Evolutionary conservation across 2,888 invertebrate species (phyloP).

Genomic region (Leptothorax acervorum): DNA sequence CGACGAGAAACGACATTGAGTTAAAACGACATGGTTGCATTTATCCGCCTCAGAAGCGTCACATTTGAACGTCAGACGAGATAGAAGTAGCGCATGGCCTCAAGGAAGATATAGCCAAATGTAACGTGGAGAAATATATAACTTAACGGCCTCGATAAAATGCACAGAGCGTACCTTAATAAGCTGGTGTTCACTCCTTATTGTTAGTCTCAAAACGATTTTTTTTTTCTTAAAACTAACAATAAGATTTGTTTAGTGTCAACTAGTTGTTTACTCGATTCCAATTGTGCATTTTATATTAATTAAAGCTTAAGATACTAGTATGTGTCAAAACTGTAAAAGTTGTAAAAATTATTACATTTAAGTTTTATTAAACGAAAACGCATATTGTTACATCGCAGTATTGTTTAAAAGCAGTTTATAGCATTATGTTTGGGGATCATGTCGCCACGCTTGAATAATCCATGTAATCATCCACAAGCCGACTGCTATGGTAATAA

Average conservation of each 20-base stretch:
- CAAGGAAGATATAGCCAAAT: background rate
- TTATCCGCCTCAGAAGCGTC: slow-evolving; percentile 16
- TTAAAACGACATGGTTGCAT: slow-evolving; percentile 15
- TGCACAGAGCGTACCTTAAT: background rate
- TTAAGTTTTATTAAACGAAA: background rate
- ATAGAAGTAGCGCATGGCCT: background rate
- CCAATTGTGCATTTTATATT: background rate
- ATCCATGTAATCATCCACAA: slow-evolving; percentile 22
- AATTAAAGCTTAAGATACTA: background rate
- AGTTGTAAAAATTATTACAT: background rate
- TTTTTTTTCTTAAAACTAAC: background rate
- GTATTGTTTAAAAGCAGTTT: background rate
- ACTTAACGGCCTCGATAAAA: background rate
- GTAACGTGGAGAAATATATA: background rate
- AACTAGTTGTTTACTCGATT: background rate
- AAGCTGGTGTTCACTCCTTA: background rate
- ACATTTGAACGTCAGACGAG: background rate
- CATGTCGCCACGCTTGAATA: slow-evolving; percentile 35
- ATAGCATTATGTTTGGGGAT: background rate
- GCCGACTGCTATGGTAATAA: slow-evolving; percentile 29
- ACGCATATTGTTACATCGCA: background rate
- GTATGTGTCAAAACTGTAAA: background rate
- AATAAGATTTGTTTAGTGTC: background rate
- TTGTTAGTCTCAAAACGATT: background rate
- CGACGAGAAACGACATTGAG: slow-evolving; percentile 16